phyloP scores from a whole-genome alignment of 2,113 vertebrate species.

The Cygnus atratus region DNA sequence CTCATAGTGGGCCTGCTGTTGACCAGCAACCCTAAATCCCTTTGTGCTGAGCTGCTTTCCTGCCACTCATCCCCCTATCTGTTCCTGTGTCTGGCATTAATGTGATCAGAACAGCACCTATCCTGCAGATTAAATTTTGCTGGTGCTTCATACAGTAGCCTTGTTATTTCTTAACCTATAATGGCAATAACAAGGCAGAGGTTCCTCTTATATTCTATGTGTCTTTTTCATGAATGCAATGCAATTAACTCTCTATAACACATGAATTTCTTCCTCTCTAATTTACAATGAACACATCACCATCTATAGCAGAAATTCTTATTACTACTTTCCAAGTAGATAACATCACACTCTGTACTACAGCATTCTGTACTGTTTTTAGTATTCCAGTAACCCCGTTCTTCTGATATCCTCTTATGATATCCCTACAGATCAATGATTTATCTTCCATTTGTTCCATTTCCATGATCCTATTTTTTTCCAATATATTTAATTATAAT shows the following conservation, averaged over 20 bases:
- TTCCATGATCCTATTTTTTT: neutral
- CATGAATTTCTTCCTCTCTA: neutral
- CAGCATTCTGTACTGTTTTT: neutral
- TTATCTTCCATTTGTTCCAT: neutral
- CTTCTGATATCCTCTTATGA: neutral
- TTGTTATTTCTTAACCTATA: neutral
- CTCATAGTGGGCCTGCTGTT: too few relatives aligned
- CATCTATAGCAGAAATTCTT: neutral
- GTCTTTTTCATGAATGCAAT: neutral
- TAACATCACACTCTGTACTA: neutral
- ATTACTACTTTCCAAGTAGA: neutral
- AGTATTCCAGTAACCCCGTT: neutral
- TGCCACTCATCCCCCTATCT: too few relatives aligned
- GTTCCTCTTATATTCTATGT: neutral
- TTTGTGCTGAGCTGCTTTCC: too few relatives aligned
- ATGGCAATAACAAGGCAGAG: neutral
- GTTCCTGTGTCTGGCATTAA: too few relatives aligned
- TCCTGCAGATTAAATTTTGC: neutral
- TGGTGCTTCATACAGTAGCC: neutral
- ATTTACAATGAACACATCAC: neutral
- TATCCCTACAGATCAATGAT: neutral
- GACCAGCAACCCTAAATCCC: too few relatives aligned
- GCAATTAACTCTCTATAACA: neutral
- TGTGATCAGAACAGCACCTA: neutral
- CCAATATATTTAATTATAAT: neutral